These are phyloP conservation scores for Platycnemis pennipes DNA, from an alignment of 2,888 invertebrate genomes.

Conservation along the genomic window DNA sequence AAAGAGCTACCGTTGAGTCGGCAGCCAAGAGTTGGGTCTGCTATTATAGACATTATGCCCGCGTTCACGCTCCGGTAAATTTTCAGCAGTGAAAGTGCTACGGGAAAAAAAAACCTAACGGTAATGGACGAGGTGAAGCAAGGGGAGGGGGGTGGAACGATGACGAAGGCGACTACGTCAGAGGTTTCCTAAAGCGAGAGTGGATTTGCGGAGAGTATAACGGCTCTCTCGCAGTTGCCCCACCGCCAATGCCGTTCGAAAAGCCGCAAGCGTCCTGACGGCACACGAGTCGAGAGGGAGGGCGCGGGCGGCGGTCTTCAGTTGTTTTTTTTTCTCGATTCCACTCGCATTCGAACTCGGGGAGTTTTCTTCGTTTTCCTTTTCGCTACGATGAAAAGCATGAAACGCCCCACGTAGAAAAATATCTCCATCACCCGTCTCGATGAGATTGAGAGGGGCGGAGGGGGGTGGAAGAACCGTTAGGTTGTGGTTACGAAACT, in stretches of 20 bases:
- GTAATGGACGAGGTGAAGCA: neutral
- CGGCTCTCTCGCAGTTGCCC: neutral
- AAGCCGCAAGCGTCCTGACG: neutral
- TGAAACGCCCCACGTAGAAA: neutral
- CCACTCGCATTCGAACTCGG: neutral
- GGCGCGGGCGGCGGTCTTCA: neutral
- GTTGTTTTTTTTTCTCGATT: neutral
- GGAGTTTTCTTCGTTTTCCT: neutral
- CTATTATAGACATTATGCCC: neutral
- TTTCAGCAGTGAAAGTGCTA: neutral
- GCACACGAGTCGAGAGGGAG: neutral
- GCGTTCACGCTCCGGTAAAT: neutral
- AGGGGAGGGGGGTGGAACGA: neutral
- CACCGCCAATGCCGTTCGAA: neutral
- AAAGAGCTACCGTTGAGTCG: neutral
- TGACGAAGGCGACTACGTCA: neutral
- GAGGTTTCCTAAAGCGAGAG: conserved; percentile 3
- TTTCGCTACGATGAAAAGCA: neutral
- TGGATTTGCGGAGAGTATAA: neutral
- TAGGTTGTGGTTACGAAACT: neutral
- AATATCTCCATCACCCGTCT: neutral
- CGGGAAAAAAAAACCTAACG: neutral
- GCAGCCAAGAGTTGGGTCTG: neutral
- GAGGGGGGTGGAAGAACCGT: conserved; percentile 6
- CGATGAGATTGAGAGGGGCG: too few relatives aligned